Percentiles rank a stretch among this genome's conserved stretches.
phyloP scores from a whole-genome alignment of 2,888 invertebrate genomes.

The Nasonovia ribisnigri region DNA sequence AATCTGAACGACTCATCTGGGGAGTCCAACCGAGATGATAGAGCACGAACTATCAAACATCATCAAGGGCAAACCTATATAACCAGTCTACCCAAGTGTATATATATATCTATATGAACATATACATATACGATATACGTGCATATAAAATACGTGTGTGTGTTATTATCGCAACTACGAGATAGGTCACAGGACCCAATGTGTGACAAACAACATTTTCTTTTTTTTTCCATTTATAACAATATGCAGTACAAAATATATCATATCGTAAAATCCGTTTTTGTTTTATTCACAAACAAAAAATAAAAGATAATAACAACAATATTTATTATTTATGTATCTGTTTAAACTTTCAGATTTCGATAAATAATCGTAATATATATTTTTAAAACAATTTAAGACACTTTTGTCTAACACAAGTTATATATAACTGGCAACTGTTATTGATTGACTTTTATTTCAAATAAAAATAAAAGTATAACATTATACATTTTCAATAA shows the following conservation, averaged over 20 bases:
- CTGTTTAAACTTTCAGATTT: conserved; percentile 8
- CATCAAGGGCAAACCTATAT: conserved; percentile 64
- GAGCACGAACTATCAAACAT: conserved; percentile 64
- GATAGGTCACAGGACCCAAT: conserved; percentile 54
- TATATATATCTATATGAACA: background rate
- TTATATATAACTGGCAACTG: background rate
- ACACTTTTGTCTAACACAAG: background rate
- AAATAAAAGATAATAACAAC: conserved; percentile 13
- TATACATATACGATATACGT: conserved; percentile 7
- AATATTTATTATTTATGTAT: conserved; percentile 6
- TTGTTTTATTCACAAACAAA: conserved; percentile 31
- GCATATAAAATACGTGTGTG: conserved; percentile 15
- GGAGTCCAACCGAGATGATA: conserved; percentile 64
- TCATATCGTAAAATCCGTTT: conserved; percentile 37
- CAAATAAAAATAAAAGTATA: background rate
- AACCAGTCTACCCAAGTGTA: conserved; percentile 52
- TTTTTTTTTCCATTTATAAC: conserved; percentile 44
- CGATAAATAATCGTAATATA: background rate
- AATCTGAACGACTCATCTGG: conserved; percentile 63
- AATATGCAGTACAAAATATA: conserved; percentile 32
- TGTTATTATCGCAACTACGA: conserved; percentile 54
- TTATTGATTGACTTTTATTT: background rate
- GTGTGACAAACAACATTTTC: conserved; percentile 55
- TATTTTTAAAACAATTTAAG: background rate
- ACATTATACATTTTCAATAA: background rate